Evolutionary conservation across 2,888 invertebrate genomes (phyloP).

Genomic region (Lydus trimaculatus): DNA sequence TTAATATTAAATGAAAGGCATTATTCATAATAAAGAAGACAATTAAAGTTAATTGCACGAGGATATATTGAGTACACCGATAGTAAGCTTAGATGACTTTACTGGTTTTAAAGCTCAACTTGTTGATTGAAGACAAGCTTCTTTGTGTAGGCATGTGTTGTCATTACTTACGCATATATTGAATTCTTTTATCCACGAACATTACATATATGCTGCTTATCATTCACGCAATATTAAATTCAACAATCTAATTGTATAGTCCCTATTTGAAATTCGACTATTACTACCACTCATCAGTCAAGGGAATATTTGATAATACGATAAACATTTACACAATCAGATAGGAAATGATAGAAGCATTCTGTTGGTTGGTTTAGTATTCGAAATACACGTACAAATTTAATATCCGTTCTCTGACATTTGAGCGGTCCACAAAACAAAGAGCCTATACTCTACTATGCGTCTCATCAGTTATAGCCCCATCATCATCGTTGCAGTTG

Average conservation of each 20-base stretch:
- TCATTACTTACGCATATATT: too few relatives aligned
- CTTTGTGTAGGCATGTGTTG: not conserved
- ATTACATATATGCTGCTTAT: constrained; percentile 17
- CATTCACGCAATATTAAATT: constrained; percentile 25
- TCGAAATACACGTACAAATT: constrained; percentile 37
- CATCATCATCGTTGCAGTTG: constrained; percentile 40
- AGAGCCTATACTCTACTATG: constrained; percentile 25
- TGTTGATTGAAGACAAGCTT: not conserved
- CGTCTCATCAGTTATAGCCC: constrained; percentile 36
- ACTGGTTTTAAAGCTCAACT: not conserved
- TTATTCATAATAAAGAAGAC: not conserved
- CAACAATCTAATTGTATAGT: constrained; percentile 17
- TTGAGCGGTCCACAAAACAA: constrained; percentile 35
- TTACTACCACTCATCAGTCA: constrained; percentile 15
- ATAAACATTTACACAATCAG: constrained; percentile 29
- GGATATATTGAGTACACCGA: not conserved
- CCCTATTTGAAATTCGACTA: constrained; percentile 22
- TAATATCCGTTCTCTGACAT: constrained; percentile 43
- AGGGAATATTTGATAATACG: constrained; percentile 27
- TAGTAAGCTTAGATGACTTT: not conserved
- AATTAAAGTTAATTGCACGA: not conserved
- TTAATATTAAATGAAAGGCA: not conserved
- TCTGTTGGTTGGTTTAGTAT: constrained; percentile 16
- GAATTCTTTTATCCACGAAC: not conserved
- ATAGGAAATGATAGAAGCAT: constrained; percentile 26